These are phyloP conservation scores for Rhagonycha fulva DNA, from an alignment of 2,888 invertebrate species.

Conservation along the genomic window DNA sequence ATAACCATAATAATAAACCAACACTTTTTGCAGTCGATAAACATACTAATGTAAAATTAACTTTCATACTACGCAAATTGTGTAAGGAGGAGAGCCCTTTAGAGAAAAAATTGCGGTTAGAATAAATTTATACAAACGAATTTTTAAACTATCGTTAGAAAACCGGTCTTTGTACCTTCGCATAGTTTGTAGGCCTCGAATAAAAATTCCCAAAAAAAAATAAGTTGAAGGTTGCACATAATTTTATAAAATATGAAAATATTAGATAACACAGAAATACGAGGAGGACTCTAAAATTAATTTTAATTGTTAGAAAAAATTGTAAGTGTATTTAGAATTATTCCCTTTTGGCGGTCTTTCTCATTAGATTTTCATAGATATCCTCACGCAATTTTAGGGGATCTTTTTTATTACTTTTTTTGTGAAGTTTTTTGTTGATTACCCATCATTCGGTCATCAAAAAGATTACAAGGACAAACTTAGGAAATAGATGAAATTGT, in stretches of 20 bases:
- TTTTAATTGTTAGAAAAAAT: neutral
- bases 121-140: neutral
- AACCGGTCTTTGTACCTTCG: neutral
- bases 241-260: neutral
- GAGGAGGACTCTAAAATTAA: neutral
- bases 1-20: neutral
- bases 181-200: neutral
- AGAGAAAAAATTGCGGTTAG: neutral
- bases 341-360: neutral
- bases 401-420: neutral
- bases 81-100: neutral
- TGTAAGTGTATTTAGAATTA: neutral
- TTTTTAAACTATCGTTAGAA: neutral
- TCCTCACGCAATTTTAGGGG: constrained; percentile 1
- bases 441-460: neutral
- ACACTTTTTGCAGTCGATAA: neutral
- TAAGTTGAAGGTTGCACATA: neutral
- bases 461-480: neutral
- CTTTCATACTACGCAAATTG: neutral
- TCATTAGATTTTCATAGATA: neutral
- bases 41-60: neutral
- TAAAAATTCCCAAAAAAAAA: neutral
- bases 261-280: neutral
- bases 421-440: neutral
- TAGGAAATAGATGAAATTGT: constrained; percentile 3